Evolutionary conservation across 2,797 vertebrate species (phyloP).

Genomic region (Lagocephalus sceleratus): DNA sequence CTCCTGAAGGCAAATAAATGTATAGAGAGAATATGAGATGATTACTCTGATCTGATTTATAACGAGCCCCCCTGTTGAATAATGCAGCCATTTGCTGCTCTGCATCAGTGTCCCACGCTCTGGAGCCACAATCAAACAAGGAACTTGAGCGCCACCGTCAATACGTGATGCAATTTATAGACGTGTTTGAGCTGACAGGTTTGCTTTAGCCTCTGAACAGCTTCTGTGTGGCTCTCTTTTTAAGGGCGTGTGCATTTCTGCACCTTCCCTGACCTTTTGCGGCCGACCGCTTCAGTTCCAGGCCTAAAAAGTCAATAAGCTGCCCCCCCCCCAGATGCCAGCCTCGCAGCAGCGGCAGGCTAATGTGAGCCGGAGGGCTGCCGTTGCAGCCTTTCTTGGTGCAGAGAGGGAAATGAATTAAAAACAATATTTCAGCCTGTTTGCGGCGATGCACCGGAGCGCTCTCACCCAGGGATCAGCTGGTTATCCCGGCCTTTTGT

Average conservation of each 20-base stretch:
- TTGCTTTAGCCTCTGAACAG: slow-evolving; percentile 38
- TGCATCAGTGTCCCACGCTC: slow-evolving; percentile 26
- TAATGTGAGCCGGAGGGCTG: slow-evolving; percentile 38
- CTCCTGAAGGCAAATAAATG: no score
- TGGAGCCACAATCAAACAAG: slow-evolving; percentile 44
- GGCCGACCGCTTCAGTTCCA: neutral
- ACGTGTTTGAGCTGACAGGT: slow-evolving; percentile 36
- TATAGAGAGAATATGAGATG: slow-evolving; percentile 51
- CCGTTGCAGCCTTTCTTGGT: slow-evolving; percentile 33
- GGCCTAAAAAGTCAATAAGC: no score
- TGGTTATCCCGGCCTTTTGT: slow-evolving; percentile 48
- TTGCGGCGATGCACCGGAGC: slow-evolving; percentile 54
- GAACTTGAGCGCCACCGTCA: slow-evolving; percentile 43
- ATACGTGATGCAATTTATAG: slow-evolving; percentile 22
- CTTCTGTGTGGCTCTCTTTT: slow-evolving; percentile 52
- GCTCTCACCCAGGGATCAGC: slow-evolving; percentile 39
- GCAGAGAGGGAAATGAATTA: slow-evolving; percentile 63
- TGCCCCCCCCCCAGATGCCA: slow-evolving; percentile 18
- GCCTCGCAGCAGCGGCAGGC: slow-evolving; percentile 55
- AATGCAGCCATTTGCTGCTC: slow-evolving; percentile 46
- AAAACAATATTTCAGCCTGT: slow-evolving; percentile 59
- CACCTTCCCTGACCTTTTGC: slow-evolving; percentile 58
- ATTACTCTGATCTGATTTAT: slow-evolving; percentile 51
- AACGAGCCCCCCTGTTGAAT: slow-evolving; percentile 65
- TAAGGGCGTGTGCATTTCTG: slow-evolving; percentile 28